These are phyloP conservation scores for Electrona antarctica DNA, from an alignment of 2,113 vertebrate species.

Conservation along the genomic window DNA sequence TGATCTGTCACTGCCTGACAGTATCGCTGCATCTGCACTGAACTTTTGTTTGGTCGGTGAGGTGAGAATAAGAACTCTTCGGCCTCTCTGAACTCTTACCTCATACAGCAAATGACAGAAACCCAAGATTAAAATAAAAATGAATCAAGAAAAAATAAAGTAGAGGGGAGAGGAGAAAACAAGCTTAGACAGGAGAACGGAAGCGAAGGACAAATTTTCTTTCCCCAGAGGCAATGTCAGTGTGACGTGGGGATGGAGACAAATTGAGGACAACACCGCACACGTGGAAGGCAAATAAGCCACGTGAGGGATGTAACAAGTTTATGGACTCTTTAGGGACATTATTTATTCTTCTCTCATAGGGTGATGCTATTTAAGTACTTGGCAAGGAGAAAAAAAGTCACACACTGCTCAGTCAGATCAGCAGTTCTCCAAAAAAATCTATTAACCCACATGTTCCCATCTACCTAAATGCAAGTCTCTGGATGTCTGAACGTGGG, in stretches of 20 bases:
- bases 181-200: neutral
- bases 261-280: constrained; percentile 16
- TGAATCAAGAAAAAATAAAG: neutral
- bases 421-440: too few species aligned
- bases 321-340: too few species aligned
- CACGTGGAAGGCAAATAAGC: constrained; percentile 17
- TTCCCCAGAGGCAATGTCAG: constrained; percentile 14
- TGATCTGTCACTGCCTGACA: too few species aligned
- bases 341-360: too few species aligned
- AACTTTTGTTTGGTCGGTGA: constrained; percentile 5
- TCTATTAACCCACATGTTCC: too few species aligned
- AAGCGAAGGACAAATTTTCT: constrained; percentile 18
- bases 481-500: too few species aligned
- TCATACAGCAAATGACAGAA: neutral
- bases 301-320: constrained; percentile 14
- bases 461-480: too few species aligned
- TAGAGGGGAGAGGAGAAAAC: neutral
- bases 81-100: neutral
- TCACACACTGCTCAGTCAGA: too few species aligned
- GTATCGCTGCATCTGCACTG: neutral
- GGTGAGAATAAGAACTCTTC: constrained; percentile 21
- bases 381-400: too few species aligned
- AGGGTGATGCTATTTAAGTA: too few species aligned
- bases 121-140: too few species aligned
- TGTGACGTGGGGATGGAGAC: constrained; percentile 9